phyloP scores from a whole-genome alignment of 2,113 vertebrate species.

The Nothoprocta perdicaria region DNA sequence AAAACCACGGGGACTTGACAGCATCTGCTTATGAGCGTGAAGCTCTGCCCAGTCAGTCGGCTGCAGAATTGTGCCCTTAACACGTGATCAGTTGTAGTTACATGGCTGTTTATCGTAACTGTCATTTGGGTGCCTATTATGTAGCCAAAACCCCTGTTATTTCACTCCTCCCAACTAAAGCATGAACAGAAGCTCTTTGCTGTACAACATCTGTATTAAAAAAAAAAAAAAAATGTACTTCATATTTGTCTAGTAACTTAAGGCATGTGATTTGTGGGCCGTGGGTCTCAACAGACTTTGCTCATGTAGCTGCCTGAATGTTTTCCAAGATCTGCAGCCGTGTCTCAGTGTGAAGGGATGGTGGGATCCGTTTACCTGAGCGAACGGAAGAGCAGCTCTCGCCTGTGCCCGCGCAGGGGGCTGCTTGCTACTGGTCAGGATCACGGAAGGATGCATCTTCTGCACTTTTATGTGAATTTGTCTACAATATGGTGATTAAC shows the following conservation, averaged over 20 bases:
- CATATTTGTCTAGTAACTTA: conserved; percentile 44
- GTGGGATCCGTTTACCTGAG: conserved; percentile 4
- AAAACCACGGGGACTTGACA: conserved; percentile 15
- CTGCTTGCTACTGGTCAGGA: conserved; percentile 13
- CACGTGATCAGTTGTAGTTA: background rate
- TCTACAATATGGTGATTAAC: conserved; percentile 63
- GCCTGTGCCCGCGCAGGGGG: background rate
- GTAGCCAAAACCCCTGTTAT: conserved; percentile 54
- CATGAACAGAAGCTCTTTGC: conserved; percentile 66
- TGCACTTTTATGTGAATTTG: conserved; percentile 61
- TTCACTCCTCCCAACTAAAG: conserved; percentile 53
- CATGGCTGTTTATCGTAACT: conserved; percentile 16
- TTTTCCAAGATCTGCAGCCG: conserved; percentile 42
- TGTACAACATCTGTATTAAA: conserved; percentile 46
- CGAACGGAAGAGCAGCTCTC: conserved; percentile 28
- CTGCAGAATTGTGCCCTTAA: conserved; percentile 48
- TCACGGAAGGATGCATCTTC: conserved; percentile 35
- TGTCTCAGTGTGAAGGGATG: background rate
- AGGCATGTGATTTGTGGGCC: conserved; percentile 63
- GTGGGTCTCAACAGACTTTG: conserved; percentile 61
- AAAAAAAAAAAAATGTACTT: background rate
- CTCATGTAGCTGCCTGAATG: conserved; percentile 66
- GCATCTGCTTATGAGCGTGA: background rate
- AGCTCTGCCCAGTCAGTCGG: conserved; percentile 34
- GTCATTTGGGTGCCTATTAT: conserved; percentile 60